These are phyloP conservation scores for Xestia rhomboidea DNA, from an alignment of 2,888 invertebrate genomes.

Conservation along the genomic window DNA sequence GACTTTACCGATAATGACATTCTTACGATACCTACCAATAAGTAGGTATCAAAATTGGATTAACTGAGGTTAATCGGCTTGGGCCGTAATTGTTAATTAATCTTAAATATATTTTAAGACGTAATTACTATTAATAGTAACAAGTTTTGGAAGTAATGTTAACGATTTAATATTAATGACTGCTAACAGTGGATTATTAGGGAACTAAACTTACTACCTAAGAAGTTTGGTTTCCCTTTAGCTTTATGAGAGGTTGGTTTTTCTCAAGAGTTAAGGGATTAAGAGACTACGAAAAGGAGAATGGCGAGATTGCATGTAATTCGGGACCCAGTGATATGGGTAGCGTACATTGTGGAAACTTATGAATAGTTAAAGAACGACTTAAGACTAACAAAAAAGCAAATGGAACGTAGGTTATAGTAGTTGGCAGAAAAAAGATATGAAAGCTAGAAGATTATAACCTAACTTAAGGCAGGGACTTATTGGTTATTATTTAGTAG, in stretches of 20 bases:
- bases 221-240: slow-evolving; percentile 10
- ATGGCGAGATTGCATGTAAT: too few species aligned
- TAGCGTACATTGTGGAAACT: too few species aligned
- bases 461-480: too few species aligned
- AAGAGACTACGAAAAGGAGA: background rate
- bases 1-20: background rate
- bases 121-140: slow-evolving; percentile 45
- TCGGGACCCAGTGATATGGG: too few species aligned
- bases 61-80: slow-evolving; percentile 43
- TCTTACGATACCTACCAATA: slow-evolving; percentile 8
- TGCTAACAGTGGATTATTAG: slow-evolving; percentile 31
- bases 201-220: slow-evolving; percentile 11
- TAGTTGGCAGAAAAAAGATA: too few species aligned
- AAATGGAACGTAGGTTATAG: too few species aligned
- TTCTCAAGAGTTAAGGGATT: background rate
- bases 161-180: slow-evolving; percentile 51
- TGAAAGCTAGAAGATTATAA: too few species aligned
- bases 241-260: background rate
- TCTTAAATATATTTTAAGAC: slow-evolving; percentile 30
- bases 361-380: too few species aligned
- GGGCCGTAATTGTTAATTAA: slow-evolving; percentile 34
- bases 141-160: slow-evolving; percentile 39
- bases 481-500: too few species aligned
- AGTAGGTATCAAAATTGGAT: background rate
- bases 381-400: too few species aligned